These are phyloP conservation scores for Dufourea novaeangliae DNA, from an alignment of 1,140 invertebrate genomes.

Conservation along the genomic window DNA sequence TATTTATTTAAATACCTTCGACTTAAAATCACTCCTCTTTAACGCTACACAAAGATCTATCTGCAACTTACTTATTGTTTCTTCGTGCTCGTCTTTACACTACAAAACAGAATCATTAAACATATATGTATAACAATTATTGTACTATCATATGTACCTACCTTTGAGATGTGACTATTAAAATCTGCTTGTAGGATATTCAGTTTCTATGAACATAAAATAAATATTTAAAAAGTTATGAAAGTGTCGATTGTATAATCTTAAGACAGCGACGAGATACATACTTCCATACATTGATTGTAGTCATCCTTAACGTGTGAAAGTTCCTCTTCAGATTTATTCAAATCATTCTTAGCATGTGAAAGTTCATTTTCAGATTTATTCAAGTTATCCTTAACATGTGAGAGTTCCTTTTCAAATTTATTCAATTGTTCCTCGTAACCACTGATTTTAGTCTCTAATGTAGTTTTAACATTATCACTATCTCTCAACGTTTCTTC, in stretches of 20 bases:
- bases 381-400: too few species aligned
- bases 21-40: conserved; percentile 27
- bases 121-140: conserved; percentile 3
- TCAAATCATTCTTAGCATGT: too few species aligned
- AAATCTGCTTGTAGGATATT: conserved; percentile 20
- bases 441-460: conserved; percentile 12
- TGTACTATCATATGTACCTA: conserved; percentile 2
- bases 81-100: conserved; percentile 32
- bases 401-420: conserved; percentile 21
- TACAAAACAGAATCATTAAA: conserved; percentile 32
- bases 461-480: background rate
- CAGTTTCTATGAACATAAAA: conserved; percentile 25
- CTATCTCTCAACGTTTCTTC: conserved; percentile 18
- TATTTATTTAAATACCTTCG: conserved; percentile 34
- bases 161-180: conserved; percentile 29
- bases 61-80: conserved; percentile 15
- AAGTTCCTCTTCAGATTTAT: conserved; percentile 27
- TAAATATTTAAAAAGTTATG: background rate
- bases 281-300: conserved; percentile 33
- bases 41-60: background rate
- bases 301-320: background rate
- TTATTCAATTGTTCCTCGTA: conserved; percentile 31
- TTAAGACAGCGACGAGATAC: background rate
- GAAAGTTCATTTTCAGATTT: too few species aligned
- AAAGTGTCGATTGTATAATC: background rate